Conservation (phyloP, 2,888 invertebrate genomes). For the Cinara cedri region DNA sequence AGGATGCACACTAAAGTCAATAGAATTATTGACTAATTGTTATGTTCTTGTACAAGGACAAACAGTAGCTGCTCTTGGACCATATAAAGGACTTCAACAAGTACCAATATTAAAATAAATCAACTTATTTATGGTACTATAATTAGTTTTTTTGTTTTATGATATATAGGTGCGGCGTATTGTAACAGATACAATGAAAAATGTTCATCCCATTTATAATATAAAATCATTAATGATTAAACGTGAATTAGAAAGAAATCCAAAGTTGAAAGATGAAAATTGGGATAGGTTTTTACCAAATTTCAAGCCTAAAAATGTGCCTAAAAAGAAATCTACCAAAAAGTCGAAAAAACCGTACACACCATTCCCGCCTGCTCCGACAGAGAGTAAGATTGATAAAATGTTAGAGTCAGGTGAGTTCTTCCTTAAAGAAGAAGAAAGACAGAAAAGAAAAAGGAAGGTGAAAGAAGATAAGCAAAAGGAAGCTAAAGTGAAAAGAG, state of each 20-base stretch:
- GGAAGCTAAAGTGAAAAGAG: slow-evolving; percentile 74
- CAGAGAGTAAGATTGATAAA: slow-evolving; percentile 89
- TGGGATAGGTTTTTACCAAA: slow-evolving; percentile 97
- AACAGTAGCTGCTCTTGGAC: slow-evolving; percentile 95
- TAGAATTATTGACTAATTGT: slow-evolving; percentile 94
- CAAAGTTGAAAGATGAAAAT: slow-evolving; percentile 86
- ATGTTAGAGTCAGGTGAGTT: slow-evolving; percentile 95
- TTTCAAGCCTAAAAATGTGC: slow-evolving; percentile 87
- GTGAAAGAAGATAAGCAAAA: slow-evolving; percentile 80
- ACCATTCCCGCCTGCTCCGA: slow-evolving; percentile 89
- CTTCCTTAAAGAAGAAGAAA: slow-evolving; percentile 88
- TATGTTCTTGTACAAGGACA: slow-evolving; percentile 97
- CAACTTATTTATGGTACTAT: background rate
- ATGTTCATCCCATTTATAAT: slow-evolving; percentile 98
- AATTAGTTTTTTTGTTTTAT: slow-evolving; percentile 29
- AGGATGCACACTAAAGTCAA: slow-evolving; percentile 96
- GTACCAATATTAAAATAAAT: slow-evolving; percentile 57
- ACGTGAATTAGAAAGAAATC: slow-evolving; percentile 90
- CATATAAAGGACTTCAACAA: slow-evolving; percentile 86
- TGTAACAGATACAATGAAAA: slow-evolving; percentile 96
- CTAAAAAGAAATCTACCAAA: slow-evolving; percentile 87
- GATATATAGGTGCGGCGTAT: slow-evolving; percentile 75
- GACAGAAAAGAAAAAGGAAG: slow-evolving; percentile 72
- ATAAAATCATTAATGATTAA: slow-evolving; percentile 98
- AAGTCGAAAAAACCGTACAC: slow-evolving; percentile 92